phyloP scores from a whole-genome alignment of 2,797 vertebrate species.

The Sebastolobus altivelis region DNA sequence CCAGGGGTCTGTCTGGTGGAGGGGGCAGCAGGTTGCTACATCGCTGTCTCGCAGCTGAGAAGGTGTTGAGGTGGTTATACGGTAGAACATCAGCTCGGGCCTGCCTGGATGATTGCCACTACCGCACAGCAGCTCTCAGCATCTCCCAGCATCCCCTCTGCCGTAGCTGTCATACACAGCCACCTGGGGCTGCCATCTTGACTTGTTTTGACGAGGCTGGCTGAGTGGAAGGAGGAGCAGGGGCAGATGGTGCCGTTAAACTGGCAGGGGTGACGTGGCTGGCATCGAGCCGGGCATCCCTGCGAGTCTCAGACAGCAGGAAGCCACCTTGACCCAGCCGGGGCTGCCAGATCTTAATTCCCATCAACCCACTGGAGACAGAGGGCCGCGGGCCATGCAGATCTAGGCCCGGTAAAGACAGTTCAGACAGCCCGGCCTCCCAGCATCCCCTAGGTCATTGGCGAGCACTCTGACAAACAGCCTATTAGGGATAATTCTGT shows the following conservation, averaged over 20 bases:
- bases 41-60: constrained; percentile 45
- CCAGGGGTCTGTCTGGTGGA: constrained; percentile 27
- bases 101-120: constrained; percentile 73
- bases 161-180: constrained; percentile 72
- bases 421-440: constrained; percentile 51
- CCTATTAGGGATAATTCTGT: constrained; percentile 38
- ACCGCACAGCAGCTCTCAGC: constrained; percentile 66
- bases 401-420: constrained; percentile 40
- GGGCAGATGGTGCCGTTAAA: constrained; percentile 83
- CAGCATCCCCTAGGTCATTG: constrained; percentile 59
- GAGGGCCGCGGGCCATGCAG: constrained; percentile 37
- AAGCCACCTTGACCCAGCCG: constrained; percentile 74
- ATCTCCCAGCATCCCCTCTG: constrained; percentile 63
- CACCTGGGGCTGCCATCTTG: constrained; percentile 85
- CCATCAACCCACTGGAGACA: constrained; percentile 59
- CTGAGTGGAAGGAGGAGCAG: constrained; percentile 68
- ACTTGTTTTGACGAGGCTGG: constrained; percentile 82
- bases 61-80: constrained; percentile 52
- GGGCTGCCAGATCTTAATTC: constrained; percentile 70
- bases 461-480: constrained; percentile 43
- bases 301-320: constrained; percentile 62
- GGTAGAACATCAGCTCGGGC: constrained; percentile 47
- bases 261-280: constrained; percentile 73
- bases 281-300: constrained; percentile 69
- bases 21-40: constrained; percentile 42